Base-by-base conservation (phyloP, 2,888 invertebrate species). In the Tolmerus cingulatus region DNA sequence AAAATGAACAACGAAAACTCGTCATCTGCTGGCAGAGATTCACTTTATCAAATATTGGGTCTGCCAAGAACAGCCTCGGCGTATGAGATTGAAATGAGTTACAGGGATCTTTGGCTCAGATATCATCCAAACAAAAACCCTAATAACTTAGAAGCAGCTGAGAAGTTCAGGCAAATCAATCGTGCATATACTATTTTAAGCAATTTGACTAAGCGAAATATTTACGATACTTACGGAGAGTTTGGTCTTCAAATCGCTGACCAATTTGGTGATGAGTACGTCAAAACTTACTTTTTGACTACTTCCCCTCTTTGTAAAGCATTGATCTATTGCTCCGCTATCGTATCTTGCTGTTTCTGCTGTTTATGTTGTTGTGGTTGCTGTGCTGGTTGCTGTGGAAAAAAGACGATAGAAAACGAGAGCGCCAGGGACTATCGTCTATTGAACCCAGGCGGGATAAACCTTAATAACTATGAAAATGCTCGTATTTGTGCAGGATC, bases 231-330 rank as follows among this genome's bases (percentile, higher is more conserved):
- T 93, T 99, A 99, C 93, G 99, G 99, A 87, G 98, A 98, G 3
- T 94, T 99, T 90, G 98, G 98, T 89, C 94, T 98, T 78, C 98
- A 99, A 92, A 97, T 99, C 89, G 98, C 98, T 66, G 99, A 99
- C 92, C 99, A 99, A 93, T 98, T 99, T 92, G 99, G 99, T 34
- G 99, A 99, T 93, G 99, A 99, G 93, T 99, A 98, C 93, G 98
- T 99, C 90, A 98, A 98, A 93, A 96, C 99, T 90, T 99, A 98
- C 93, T 98, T 99, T 93, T 96, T 98, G 90, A 96, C 99, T 89
- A 98, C 98, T 89, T 98, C 98, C 90, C 97, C 97, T 91, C 99
- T 98, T 97, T 98, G 98, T 93, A 99, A 98, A 34, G 34, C 34
- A 34, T 0, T 97, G 90, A 95, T 97, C 91, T 92, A 97, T 89